These are phyloP conservation scores for Synanthedon tipuliformis DNA, from an alignment of 2,888 invertebrate species.

Conservation along the genomic window DNA sequence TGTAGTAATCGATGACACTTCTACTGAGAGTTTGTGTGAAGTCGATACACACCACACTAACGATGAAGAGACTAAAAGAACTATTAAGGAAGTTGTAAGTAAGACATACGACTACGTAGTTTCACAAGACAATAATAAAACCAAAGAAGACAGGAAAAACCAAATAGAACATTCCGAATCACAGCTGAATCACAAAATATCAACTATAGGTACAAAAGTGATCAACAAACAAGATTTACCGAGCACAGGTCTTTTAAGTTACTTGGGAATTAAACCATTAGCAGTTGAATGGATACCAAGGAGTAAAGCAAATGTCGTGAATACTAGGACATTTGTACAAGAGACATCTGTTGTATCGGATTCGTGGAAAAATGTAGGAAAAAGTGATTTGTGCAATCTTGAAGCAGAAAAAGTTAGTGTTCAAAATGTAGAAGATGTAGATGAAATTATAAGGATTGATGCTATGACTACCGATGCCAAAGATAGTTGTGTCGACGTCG, in stretches of 20 bases:
- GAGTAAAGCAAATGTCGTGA: slow-evolving; percentile 8
- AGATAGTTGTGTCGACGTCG: neutral
- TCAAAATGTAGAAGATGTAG: neutral
- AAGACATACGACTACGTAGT: slow-evolving; percentile 26
- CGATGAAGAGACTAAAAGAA: slow-evolving; percentile 14
- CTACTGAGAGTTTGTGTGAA: slow-evolving; percentile 24
- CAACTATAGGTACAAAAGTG: slow-evolving; percentile 50
- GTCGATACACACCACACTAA: slow-evolving; percentile 9
- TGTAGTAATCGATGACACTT: slow-evolving; percentile 41
- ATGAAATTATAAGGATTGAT: neutral
- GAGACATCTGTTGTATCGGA: too few relatives aligned
- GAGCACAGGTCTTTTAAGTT: slow-evolving; percentile 42
- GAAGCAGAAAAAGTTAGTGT: neutral
- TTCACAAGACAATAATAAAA: slow-evolving; percentile 9
- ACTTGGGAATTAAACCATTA: slow-evolving; percentile 43
- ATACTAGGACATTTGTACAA: neutral
- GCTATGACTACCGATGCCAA: neutral
- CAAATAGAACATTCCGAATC: slow-evolving; percentile 15
- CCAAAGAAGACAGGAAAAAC: slow-evolving; percentile 6
- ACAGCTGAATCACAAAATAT: slow-evolving; percentile 42
- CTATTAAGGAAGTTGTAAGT: slow-evolving; percentile 33
- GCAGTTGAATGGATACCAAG: slow-evolving; percentile 35
- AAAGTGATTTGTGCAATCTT: too few relatives aligned
- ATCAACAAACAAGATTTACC: slow-evolving; percentile 34
- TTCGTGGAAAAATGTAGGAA: too few relatives aligned